Evolutionary conservation across 1,140 invertebrate species (phyloP).

Genomic region (Oscheius sp.): DNA sequence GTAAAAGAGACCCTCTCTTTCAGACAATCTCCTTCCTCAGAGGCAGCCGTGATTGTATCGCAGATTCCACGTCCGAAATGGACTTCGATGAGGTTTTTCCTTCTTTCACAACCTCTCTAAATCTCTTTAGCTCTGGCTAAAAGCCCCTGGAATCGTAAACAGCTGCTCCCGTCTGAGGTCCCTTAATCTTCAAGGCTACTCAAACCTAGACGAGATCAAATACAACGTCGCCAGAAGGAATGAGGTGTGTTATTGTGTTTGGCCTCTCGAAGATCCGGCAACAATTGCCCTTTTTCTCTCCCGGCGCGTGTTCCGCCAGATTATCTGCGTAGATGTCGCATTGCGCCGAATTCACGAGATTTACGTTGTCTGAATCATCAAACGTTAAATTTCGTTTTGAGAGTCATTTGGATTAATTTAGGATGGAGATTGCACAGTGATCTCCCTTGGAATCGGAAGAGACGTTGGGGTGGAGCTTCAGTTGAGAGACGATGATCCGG

Average conservation of each 20-base stretch:
- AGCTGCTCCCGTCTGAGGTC: background rate
- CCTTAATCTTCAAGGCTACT: background rate
- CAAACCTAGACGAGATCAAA: constrained; percentile 1
- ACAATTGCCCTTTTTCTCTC: too few relatives aligned
- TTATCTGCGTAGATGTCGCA: too few relatives aligned
- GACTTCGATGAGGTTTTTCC: background rate
- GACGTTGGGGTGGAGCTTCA: background rate
- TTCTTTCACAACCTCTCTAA: too few relatives aligned
- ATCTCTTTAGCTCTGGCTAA: background rate
- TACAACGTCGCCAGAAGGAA: background rate
- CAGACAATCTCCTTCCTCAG: background rate
- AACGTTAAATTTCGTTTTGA: too few relatives aligned
- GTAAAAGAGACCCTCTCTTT: background rate
- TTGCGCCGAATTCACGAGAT: too few relatives aligned
- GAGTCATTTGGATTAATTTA: background rate
- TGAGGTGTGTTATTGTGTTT: background rate
- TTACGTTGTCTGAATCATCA: too few relatives aligned
- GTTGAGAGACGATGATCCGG: background rate
- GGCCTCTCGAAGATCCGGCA: background rate
- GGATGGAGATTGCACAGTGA: background rate
- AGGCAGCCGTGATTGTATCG: background rate
- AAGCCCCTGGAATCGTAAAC: background rate
- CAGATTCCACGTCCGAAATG: background rate
- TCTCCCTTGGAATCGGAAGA: constrained; percentile 1
- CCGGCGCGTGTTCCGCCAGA: too few relatives aligned